Evolutionary conservation across 2,888 invertebrate species (phyloP).

Genomic region (Ophion ventricosus): DNA sequence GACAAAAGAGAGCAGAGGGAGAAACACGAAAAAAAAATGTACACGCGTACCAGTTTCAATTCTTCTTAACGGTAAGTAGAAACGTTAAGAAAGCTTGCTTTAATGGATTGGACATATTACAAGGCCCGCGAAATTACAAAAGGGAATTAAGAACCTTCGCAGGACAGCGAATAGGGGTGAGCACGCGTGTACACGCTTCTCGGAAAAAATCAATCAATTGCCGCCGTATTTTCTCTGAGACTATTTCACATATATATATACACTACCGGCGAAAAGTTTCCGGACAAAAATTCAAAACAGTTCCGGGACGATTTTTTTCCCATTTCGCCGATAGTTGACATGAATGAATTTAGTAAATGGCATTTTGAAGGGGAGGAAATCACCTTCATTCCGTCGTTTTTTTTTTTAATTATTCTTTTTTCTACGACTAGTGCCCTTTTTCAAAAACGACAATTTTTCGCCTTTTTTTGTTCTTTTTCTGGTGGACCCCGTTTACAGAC

Average conservation of each 20-base stretch:
- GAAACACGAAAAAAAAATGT: slow-evolving; percentile 17
- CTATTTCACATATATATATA: not conserved
- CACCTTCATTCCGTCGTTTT: too few species aligned
- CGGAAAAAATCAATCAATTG: slow-evolving; percentile 78
- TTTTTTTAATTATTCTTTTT: too few species aligned
- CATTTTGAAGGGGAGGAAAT: too few species aligned
- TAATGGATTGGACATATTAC: slow-evolving; percentile 69
- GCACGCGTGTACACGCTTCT: slow-evolving; percentile 72
- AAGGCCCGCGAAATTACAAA: slow-evolving; percentile 73
- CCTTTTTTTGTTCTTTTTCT: too few species aligned
- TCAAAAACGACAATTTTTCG: too few species aligned
- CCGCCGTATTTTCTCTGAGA: slow-evolving; percentile 53
- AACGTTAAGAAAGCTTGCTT: slow-evolving; percentile 47
- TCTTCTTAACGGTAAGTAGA: slow-evolving; percentile 33
- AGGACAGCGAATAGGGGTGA: slow-evolving; percentile 57
- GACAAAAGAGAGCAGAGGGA: slow-evolving; percentile 44
- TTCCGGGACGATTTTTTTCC: too few species aligned
- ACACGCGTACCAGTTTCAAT: slow-evolving; percentile 29
- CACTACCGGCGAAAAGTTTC: too few species aligned
- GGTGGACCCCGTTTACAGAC: too few species aligned
- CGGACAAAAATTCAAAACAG: too few species aligned
- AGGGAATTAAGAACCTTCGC: slow-evolving; percentile 75
- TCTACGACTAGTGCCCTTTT: too few species aligned
- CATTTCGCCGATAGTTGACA: too few species aligned
- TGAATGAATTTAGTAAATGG: too few species aligned